phyloP scores from a whole-genome alignment of 2,797 vertebrate genomes.

The Valencia hispanica region DNA sequence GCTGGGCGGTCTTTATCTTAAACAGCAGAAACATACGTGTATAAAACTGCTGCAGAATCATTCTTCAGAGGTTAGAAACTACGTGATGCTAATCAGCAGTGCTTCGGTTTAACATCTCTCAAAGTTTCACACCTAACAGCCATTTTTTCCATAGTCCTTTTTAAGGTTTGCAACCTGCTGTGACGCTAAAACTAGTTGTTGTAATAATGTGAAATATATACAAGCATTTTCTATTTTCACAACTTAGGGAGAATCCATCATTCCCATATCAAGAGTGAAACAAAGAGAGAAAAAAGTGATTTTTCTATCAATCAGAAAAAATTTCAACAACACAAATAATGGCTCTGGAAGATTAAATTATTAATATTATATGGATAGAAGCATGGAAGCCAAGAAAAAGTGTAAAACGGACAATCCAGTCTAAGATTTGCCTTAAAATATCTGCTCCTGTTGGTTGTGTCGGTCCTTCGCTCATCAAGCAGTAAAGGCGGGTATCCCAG shows the following conservation, averaged over 20 bases:
- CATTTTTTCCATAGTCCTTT: background rate
- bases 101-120: slow-evolving; percentile 4
- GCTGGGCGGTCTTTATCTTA: slow-evolving; percentile 39
- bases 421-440: background rate
- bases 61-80: slow-evolving; percentile 20
- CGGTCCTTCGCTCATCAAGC: background rate
- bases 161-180: background rate
- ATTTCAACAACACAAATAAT: too few species aligned
- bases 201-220: too few species aligned
- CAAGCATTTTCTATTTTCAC: too few species aligned
- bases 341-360: too few species aligned
- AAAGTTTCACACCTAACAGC: slow-evolving; percentile 6
- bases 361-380: too few species aligned
- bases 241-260: too few species aligned
- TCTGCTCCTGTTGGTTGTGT: background rate
- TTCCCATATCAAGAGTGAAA: too few species aligned
- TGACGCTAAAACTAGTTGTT: background rate
- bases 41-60: slow-evolving; percentile 17
- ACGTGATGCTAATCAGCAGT: background rate
- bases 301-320: too few species aligned
- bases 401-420: background rate
- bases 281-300: too few species aligned
- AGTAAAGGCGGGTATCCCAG: background rate
- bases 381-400: background rate
- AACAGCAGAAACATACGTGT: slow-evolving; percentile 22